These are phyloP conservation scores for Falco punctatus DNA, from an alignment of 2,113 vertebrate genomes.

Conservation along the genomic window DNA sequence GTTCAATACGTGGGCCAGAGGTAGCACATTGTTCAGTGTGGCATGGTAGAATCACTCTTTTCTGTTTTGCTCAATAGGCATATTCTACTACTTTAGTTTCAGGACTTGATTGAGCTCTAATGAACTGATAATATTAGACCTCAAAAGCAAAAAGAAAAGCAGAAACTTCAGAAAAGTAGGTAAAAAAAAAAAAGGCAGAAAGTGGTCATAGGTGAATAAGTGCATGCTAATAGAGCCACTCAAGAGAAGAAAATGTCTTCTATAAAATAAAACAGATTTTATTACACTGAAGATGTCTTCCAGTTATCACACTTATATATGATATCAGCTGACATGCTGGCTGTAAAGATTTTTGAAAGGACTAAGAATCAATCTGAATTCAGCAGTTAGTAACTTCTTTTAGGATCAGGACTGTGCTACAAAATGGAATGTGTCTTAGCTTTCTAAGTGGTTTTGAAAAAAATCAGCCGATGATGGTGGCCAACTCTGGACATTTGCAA, in stretches of 20 bases:
- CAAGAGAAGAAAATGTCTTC: background rate
- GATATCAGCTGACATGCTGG: background rate
- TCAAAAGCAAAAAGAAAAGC: fast-evolving
- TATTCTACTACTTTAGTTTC: background rate
- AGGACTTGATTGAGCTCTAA: background rate
- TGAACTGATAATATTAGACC: background rate
- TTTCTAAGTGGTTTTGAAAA: background rate
- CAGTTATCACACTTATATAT: background rate
- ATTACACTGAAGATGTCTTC: background rate
- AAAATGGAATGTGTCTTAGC: background rate
- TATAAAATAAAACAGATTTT: background rate
- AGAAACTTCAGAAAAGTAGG: background rate
- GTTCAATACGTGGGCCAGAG: background rate
- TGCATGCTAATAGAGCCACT: background rate
- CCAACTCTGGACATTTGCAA: background rate
- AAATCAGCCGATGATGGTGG: background rate
- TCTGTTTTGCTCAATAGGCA: background rate
- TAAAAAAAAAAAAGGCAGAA: background rate
- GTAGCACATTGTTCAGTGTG: background rate
- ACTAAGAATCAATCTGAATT: background rate
- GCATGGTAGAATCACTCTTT: fast-evolving
- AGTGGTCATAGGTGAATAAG: background rate
- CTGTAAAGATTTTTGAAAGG: background rate
- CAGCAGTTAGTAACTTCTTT: background rate
- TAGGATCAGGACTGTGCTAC: background rate